Conservation (phyloP, 2,113 vertebrate genomes). For the Rynchops niger region DNA sequence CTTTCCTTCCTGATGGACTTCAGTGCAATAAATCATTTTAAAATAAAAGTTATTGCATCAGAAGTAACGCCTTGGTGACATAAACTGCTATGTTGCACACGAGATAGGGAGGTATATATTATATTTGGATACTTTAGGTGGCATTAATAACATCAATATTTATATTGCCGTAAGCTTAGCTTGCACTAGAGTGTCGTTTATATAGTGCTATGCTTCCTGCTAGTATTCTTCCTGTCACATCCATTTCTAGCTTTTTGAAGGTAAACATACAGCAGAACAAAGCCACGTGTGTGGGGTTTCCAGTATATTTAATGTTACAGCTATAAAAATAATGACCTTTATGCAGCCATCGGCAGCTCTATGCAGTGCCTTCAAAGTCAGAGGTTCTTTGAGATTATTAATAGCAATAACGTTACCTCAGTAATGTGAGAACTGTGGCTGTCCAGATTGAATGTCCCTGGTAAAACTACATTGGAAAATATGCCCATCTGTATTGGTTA, state of each 20-base stretch:
- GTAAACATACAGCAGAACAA: not conserved
- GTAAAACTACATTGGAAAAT: not conserved
- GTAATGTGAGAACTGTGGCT: not conserved
- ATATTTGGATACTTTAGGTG: not conserved
- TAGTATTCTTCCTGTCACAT: slow-evolving; percentile 41
- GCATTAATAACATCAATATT: slow-evolving; percentile 44
- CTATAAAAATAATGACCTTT: slow-evolving; percentile 48
- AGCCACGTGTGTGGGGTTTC: not conserved
- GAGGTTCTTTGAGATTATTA: slow-evolving; percentile 19
- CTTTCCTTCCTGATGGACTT: not conserved
- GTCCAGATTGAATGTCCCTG: not conserved
- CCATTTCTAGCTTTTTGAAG: slow-evolving; percentile 18
- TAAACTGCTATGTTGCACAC: not conserved
- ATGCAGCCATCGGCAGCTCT: not conserved
- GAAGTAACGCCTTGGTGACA: not conserved
- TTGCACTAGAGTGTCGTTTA: not conserved
- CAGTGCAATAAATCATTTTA: not conserved
- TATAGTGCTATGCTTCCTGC: slow-evolving; percentile 30
- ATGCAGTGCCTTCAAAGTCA: not conserved
- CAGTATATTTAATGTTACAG: slow-evolving; percentile 16
- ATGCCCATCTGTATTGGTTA: not conserved
- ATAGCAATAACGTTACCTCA: slow-evolving; percentile 2
- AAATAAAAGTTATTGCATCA: not conserved
- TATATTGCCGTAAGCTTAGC: slow-evolving; percentile 36
- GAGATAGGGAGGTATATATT: not conserved